Evolutionary conservation across 2,113 vertebrate species (phyloP).

Genomic region (Paramisgurnus dabryanus): DNA sequence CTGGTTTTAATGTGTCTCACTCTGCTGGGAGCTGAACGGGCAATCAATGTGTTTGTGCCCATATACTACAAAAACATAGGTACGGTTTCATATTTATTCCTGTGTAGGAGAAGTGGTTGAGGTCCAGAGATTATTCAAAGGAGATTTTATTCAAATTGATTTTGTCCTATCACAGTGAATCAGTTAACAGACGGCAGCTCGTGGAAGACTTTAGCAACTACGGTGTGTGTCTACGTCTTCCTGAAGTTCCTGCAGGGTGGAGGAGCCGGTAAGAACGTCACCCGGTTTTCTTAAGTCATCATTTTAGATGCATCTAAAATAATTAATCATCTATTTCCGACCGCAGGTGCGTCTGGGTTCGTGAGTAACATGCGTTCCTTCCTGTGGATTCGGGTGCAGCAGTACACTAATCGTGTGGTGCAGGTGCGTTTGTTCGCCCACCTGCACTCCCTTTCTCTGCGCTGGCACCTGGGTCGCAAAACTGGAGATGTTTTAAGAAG

Average conservation of each 20-base stretch:
- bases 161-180: constrained; percentile 76
- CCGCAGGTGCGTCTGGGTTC: constrained; percentile 81
- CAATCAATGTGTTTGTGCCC: constrained; percentile 90
- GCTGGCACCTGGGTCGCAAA: constrained; percentile 91
- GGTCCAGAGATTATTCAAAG: too few species aligned
- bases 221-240: constrained; percentile 83
- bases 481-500: constrained; percentile 91
- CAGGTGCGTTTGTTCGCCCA: constrained; percentile 89
- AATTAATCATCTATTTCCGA: background rate
- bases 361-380: constrained; percentile 90
- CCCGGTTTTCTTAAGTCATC: background rate
- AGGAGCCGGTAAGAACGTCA: constrained; percentile 80
- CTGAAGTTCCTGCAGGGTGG: constrained; percentile 94
- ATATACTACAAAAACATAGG: constrained; percentile 92
- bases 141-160: too few species aligned
- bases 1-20: constrained; percentile 87
- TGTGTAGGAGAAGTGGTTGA: too few species aligned
- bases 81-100: constrained; percentile 63
- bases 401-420: constrained; percentile 87
- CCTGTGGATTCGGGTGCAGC: constrained; percentile 95
- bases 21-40: constrained; percentile 86
- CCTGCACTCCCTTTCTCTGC: constrained; percentile 86
- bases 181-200: constrained; percentile 76
- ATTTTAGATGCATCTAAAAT: background rate
- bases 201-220: constrained; percentile 81